Evolutionary conservation across 1,140 invertebrate genomes (phyloP), one percentile per base, ranked within the genome.

Genomic region (Tyrophagus putrescentiae): DNA sequence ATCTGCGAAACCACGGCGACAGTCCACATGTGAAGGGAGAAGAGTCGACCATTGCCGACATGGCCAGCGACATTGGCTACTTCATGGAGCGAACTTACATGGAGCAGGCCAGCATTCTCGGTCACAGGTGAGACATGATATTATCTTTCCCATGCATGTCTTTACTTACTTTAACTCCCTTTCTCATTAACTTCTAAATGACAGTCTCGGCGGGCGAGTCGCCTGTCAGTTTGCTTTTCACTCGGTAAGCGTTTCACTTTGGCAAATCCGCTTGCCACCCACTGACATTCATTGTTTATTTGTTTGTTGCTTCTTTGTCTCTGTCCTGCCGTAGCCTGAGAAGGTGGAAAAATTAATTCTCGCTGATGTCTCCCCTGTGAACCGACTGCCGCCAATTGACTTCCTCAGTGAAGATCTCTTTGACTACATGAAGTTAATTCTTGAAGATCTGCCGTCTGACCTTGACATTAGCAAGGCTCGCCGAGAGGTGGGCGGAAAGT

Each of bases 1-100:
- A 59, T 44, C 28, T 59, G 9, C 16, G 57, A 16, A 59, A 59
- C 34, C 57, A 59, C 27, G 57, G 57, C n/a, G 18, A n/a, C n/a
- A 59, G 57, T 59, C 57, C 57, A 44, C 57, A 59, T 42, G 21
- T 28, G 1, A 34, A 54, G 32, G 48, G 48, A 28, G n/a, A n/a
- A 3, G 13, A 29, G 33, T 25, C 57, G 6, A 45, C 32, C 50
- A 33, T 42, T n/a, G 1, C 1, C 25, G 36, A 25, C 16, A 59
- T 59, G 57, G 34, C 57, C n/a, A 44, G 18, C n/a, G 57, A 59
- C 50, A 59, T 59, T 28, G 7, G 3, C 4, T 23, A 25, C 18
- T 59, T 42, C 18, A 42, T 59, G 39, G 57, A 59, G 13, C 29
- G 16, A n/a, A 59, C 29, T 27, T 28, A 59, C 1, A 13, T 44